Percentiles rank a stretch among this genome's conserved stretches.
Evolutionary conservation across 2,888 invertebrate species (phyloP).

Genomic region (Stenoptilia bipunctidactyla): DNA sequence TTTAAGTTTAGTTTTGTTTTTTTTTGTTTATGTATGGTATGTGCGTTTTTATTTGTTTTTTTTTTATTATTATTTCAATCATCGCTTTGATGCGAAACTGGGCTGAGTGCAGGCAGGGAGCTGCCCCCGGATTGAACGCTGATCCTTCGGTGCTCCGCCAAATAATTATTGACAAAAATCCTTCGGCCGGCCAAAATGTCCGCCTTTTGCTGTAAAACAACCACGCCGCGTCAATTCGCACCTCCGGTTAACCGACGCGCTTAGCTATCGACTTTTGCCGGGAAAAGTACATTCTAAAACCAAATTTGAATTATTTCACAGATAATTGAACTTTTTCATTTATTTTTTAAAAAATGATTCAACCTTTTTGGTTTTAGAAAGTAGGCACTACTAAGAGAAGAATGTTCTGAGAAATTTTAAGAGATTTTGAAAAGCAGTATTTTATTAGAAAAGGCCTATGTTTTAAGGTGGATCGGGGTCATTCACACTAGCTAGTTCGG

Average conservation of each 20-base stretch:
- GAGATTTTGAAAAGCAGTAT: constrained; percentile 43
- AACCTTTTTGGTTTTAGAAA: constrained; percentile 44
- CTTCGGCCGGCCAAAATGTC: constrained; percentile 71
- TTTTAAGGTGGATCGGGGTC: constrained; percentile 47
- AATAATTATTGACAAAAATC: constrained; percentile 73
- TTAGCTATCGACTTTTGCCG: constrained; percentile 18
- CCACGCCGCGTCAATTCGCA: constrained; percentile 40
- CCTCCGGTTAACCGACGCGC: constrained; percentile 15
- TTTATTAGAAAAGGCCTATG: constrained; percentile 56
- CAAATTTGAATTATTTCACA: constrained; percentile 21
- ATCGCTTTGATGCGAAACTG: constrained; percentile 67
- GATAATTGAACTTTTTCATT: background rate
- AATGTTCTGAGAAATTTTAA: background rate
- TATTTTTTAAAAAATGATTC: no score
- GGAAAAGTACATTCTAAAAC: constrained; percentile 38
- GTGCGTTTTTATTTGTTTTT: constrained; percentile 10
- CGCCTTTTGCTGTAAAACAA: constrained; percentile 72
- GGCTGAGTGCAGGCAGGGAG: constrained; percentile 65
- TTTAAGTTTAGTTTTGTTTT: background rate
- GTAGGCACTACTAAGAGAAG: constrained; percentile 40
- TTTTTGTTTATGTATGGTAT: no score
- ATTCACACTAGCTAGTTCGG: constrained; percentile 62
- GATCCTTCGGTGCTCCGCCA: constrained; percentile 71
- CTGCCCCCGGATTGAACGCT: constrained; percentile 69
- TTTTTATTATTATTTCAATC: constrained; percentile 35